Evolutionary conservation across 2,113 vertebrate species (phyloP).

Genomic region (Tetrax tetrax): DNA sequence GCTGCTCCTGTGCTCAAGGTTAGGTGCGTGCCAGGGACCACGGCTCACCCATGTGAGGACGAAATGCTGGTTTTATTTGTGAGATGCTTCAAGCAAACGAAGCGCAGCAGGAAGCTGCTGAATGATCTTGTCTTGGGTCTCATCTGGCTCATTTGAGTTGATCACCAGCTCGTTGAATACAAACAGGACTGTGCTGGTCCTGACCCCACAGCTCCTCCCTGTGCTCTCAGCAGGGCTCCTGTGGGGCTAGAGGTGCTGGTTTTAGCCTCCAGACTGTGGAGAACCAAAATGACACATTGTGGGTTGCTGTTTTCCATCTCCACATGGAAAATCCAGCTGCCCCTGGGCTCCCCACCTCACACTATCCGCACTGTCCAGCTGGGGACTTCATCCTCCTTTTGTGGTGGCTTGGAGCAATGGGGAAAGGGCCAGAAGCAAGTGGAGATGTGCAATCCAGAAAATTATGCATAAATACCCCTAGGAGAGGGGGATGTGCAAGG

Average conservation of each 20-base stretch:
- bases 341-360: background rate
- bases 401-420: background rate
- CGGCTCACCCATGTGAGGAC: accelerated
- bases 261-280: accelerated
- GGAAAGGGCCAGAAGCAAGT: background rate
- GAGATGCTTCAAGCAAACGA: background rate
- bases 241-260: background rate
- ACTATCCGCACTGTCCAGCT: background rate
- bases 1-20: accelerated
- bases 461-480: background rate
- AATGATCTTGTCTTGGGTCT: background rate
- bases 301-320: background rate
- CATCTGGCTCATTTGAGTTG: background rate
- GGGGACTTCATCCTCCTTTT: background rate
- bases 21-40: accelerated
- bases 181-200: accelerated
- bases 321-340: background rate
- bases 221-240: background rate
- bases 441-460: background rate
- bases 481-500: background rate
- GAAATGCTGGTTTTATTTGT: background rate
- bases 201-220: background rate
- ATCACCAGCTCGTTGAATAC: background rate
- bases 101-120: background rate
- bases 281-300: background rate